Base-by-base conservation (phyloP, 2,113 vertebrate genomes). In the Melozone crissalis region DNA sequence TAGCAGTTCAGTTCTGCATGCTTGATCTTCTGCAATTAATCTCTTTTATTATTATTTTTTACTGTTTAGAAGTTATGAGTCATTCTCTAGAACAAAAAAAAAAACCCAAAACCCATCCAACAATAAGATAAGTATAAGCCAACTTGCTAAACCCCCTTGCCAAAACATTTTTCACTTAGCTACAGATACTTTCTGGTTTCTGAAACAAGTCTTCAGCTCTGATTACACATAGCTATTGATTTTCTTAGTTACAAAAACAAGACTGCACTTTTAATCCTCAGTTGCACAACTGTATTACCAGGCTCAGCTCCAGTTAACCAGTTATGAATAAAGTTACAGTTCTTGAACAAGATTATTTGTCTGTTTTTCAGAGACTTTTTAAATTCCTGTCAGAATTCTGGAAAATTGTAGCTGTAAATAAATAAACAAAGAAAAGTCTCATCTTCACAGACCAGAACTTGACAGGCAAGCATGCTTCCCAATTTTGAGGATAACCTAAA, bases 1-100 rank as follows among this genome's bases (percentile, higher is more conserved):
- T 75, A 94, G 67, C 33, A 74, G 66, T 84, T 77, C 84, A 69
- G 67, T 84, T 95, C 75, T 23, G 10, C 44, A 69, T 43, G n/a
- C 63, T 87, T 91, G 43, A 88, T 96, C 77, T 91, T 87, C 89
- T 92, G 84, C 80, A 95, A 94, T 95, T 94, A 87, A 96, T 94
- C 47, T 31, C 89, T 93, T 87, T 86, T 65, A 24, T 79, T 59
- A 77, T 84, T 80, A 39, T 93, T 93, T 91, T 97, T 91, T 90
- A 94, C 95, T 89, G 92, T 96, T 97, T 93, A 96, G 95, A 95
- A 98, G 82, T 87, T 91, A 84, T 94, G 96, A 97, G 90, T 98
- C 97, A 97, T 75, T 91, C 87, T 92, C 90, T 67, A 89, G 39
- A 79, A 84, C 39, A 76, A 66, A 74, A 96, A 74, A 74, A 77